Conservation (phyloP, 2,888 invertebrate species). For the Synergus laeviventris region DNA sequence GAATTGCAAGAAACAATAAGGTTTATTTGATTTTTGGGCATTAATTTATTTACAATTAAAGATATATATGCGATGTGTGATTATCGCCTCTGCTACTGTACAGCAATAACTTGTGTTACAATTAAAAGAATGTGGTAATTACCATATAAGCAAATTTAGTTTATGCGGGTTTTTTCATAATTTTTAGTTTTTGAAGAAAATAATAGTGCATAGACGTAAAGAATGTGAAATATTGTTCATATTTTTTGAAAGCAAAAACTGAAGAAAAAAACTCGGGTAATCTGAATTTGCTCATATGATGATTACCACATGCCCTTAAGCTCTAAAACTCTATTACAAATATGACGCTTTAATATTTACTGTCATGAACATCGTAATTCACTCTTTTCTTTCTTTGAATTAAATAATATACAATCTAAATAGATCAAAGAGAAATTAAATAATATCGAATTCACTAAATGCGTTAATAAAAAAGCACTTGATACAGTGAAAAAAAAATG, state of each 20-base stretch:
- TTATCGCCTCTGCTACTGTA: conserved; percentile 34
- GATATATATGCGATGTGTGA: conserved; percentile 20
- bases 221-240: no score
- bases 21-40: neutral
- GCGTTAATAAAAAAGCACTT: conserved; percentile 10
- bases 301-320: neutral
- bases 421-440: conserved; percentile 5
- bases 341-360: conserved; percentile 31
- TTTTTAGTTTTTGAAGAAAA: no score
- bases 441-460: conserved; percentile 22
- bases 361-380: conserved; percentile 30
- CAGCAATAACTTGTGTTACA: conserved; percentile 25
- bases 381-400: conserved; percentile 11
- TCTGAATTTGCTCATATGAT: no score
- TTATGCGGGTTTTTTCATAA: no score
- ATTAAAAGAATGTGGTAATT: neutral
- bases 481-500: conserved; percentile 13
- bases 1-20: neutral
- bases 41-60: conserved; percentile 36
- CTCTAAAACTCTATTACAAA: conserved; percentile 32
- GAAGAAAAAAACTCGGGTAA: no score
- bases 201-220: no score
- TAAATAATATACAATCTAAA: conserved; percentile 5
- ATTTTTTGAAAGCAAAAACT: no score
- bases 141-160: no score